Evolutionary conservation across 2,113 vertebrate genomes (phyloP).

Genomic region (Sturnus vulgaris): DNA sequence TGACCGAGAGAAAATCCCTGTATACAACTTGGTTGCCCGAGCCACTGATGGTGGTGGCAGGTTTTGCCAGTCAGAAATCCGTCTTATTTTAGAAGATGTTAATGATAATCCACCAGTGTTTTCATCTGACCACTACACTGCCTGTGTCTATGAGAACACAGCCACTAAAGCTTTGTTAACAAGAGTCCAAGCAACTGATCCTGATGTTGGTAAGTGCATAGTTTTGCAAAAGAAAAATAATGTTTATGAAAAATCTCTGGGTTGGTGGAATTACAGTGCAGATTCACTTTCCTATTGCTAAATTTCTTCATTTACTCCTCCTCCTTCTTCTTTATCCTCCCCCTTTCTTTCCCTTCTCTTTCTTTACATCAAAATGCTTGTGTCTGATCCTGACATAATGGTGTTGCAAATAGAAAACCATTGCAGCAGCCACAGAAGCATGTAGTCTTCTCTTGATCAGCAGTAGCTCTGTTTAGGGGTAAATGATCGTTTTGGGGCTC

Average conservation of each 20-base stretch:
- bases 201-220: slow-evolving; percentile 84
- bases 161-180: slow-evolving; percentile 89
- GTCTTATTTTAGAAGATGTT: slow-evolving; percentile 85
- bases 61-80: slow-evolving; percentile 84
- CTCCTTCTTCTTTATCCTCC: background rate
- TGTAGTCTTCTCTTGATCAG: background rate
- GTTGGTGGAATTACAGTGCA: background rate
- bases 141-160: slow-evolving; percentile 93
- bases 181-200: slow-evolving; percentile 91
- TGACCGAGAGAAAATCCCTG: slow-evolving; percentile 85
- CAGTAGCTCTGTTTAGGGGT: background rate
- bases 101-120: slow-evolving; percentile 94
- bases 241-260: background rate
- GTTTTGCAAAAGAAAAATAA: background rate
- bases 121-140: slow-evolving; percentile 79
- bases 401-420: background rate
- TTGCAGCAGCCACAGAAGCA: background rate
- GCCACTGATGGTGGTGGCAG: slow-evolving; percentile 90
- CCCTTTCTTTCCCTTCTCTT: background rate
- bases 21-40: slow-evolving; percentile 81
- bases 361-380: background rate
- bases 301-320: background rate
- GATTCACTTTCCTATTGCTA: background rate
- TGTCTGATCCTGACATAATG: background rate
- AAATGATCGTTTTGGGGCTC: background rate